Percentiles rank a stretch among this genome's conserved stretches.
phyloP scores from a whole-genome alignment of 2,113 vertebrate genomes.

The Triplophysa rosa region DNA sequence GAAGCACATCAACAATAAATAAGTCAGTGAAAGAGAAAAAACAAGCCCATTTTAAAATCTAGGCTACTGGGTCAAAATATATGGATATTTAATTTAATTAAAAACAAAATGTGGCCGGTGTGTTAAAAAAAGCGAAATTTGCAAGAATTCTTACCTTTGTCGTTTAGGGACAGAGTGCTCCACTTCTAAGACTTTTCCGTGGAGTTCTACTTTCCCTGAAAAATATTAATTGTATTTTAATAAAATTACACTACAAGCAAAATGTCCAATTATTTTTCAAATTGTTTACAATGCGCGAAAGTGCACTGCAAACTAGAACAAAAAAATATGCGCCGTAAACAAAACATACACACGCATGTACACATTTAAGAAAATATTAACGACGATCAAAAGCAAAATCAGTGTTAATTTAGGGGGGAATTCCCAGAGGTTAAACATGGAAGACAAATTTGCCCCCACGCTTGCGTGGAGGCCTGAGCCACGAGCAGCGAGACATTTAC shows the following conservation, averaged over 20 bases:
- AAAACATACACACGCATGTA: not conserved
- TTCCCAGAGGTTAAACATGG: constrained; percentile 53
- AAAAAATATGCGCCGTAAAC: too few species aligned
- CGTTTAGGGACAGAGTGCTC: constrained; percentile 96
- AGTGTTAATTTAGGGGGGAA: not conserved
- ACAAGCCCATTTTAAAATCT: not conserved
- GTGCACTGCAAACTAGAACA: not conserved
- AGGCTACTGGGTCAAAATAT: not conserved
- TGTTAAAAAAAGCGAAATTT: not conserved
- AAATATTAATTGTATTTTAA: constrained; percentile 42
- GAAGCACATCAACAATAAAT: not conserved
- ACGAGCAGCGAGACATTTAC: not conserved
- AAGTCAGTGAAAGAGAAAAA: not conserved
- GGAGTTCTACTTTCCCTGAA: constrained; percentile 96
- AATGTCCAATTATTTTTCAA: not conserved
- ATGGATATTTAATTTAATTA: not conserved
- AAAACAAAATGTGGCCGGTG: not conserved
- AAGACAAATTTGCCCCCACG: constrained; percentile 45
- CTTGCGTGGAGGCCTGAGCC: constrained; percentile 46
- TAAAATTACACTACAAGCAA: not conserved
- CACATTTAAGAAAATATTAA: not conserved
- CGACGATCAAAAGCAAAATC: not conserved
- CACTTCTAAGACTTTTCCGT: constrained; percentile 95
- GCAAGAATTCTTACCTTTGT: constrained; percentile 80
- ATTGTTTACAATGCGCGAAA: not conserved